Evolutionary conservation across 2,797 vertebrate species (phyloP).

Genomic region (Microctenopoma lineatum): DNA sequence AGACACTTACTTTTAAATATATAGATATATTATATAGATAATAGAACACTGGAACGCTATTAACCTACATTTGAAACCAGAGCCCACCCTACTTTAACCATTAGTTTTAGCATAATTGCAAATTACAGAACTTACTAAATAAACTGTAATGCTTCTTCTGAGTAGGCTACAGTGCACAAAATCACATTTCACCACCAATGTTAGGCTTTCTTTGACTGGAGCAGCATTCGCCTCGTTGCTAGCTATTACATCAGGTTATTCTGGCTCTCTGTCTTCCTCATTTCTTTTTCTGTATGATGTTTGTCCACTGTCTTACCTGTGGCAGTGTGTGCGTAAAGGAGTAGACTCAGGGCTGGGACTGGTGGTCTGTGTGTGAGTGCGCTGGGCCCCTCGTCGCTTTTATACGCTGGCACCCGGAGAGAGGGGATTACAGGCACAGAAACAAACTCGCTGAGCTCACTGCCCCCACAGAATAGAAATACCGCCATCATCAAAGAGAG

Average conservation of each 20-base stretch:
- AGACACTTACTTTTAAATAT: too few relatives aligned
- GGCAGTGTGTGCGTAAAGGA: slow-evolving; percentile 76
- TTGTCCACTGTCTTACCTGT: slow-evolving; percentile 81
- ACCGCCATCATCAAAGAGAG: slow-evolving; percentile 85
- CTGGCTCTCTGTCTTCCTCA: slow-evolving; percentile 4
- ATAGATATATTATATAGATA: too few relatives aligned
- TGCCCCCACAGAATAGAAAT: slow-evolving; percentile 84
- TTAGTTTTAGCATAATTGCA: background rate
- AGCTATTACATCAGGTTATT: slow-evolving; percentile 4
- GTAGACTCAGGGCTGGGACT: slow-evolving; percentile 69
- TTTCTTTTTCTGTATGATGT: slow-evolving; percentile 37
- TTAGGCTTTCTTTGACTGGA: background rate
- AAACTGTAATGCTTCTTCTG: slow-evolving; percentile 2
- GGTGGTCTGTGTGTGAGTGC: slow-evolving; percentile 71
- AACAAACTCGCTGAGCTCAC: slow-evolving; percentile 86
- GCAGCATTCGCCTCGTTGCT: background rate
- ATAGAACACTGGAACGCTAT: too few relatives aligned
- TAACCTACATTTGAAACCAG: too few relatives aligned
- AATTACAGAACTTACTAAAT: background rate
- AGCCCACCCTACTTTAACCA: background rate
- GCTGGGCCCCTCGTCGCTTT: slow-evolving; percentile 65
- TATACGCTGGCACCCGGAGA: slow-evolving; percentile 78
- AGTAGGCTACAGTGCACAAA: background rate
- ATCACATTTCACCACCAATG: slow-evolving; percentile 1
- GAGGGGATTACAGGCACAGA: slow-evolving; percentile 81